phyloP scores from a whole-genome alignment of 2,113 vertebrate genomes.

The Pampusana beccarii region DNA sequence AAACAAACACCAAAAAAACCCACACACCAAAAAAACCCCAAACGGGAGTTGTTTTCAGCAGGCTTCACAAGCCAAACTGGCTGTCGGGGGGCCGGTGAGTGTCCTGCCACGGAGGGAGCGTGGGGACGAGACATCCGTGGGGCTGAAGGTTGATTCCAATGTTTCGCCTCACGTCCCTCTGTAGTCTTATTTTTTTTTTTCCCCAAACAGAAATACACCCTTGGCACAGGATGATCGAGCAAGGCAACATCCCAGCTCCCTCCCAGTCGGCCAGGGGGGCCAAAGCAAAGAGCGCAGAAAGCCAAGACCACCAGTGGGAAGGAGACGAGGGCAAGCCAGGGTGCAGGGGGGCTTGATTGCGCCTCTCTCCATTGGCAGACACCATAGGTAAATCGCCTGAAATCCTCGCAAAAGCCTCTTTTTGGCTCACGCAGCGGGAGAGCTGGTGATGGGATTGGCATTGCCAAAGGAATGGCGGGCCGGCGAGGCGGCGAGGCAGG shows the following conservation, averaged over 20 bases:
- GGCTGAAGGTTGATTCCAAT: neutral
- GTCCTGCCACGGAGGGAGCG: fast-evolving
- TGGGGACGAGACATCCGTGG: neutral
- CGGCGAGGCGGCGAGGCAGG: fast-evolving
- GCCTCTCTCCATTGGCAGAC: neutral
- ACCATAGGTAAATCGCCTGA: neutral
- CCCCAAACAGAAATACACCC: neutral
- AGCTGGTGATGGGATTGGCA: neutral
- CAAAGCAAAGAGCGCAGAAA: neutral
- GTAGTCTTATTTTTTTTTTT: neutral
- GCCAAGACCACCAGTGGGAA: neutral
- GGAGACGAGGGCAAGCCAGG: neutral
- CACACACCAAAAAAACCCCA: neutral
- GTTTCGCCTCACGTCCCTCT: neutral
- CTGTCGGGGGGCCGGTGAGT: neutral
- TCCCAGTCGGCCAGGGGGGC: fast-evolving
- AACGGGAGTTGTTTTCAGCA: neutral
- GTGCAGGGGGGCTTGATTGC: neutral
- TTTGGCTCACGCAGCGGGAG: no score
- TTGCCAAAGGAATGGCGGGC: neutral
- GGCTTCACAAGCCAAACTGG: neutral
- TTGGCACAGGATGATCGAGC: neutral
- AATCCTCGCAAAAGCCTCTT: fast-evolving
- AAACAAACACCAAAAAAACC: no score
- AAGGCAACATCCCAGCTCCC: neutral